Evolutionary conservation across 1,140 invertebrate species (phyloP).

Genomic region (Plodia interpunctella): DNA sequence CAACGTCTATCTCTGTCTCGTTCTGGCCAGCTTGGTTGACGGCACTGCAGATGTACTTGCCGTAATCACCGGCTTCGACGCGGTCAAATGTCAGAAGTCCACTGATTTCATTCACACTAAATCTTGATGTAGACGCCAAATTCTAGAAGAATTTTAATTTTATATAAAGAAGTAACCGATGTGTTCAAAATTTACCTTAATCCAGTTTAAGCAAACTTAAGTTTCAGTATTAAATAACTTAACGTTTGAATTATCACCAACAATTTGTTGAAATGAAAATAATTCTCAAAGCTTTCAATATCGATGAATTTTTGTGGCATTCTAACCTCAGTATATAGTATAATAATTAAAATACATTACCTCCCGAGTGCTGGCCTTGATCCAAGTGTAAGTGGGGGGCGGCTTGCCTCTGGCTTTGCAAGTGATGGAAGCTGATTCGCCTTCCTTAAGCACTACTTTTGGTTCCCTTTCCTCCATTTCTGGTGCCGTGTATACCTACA

Average conservation of each 20-base stretch:
- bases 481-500: slow-evolving; percentile 87
- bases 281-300: no score
- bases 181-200: not conserved
- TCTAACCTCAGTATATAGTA: no score
- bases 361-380: slow-evolving; percentile 81
- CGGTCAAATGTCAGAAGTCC: slow-evolving; percentile 85
- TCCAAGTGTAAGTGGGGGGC: slow-evolving; percentile 88
- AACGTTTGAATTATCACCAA: no score
- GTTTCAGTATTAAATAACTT: no score
- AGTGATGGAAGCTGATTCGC: slow-evolving; percentile 83
- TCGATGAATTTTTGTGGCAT: no score
- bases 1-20: slow-evolving; percentile 80
- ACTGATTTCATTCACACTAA: slow-evolving; percentile 83
- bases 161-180: no score
- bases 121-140: slow-evolving; percentile 83
- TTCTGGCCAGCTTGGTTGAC: slow-evolving; percentile 87
- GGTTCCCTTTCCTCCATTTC: slow-evolving; percentile 80
- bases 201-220: not conserved
- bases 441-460: slow-evolving; percentile 85
- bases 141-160: slow-evolving; percentile 62
- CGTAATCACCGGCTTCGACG: slow-evolving; percentile 87
- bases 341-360: slow-evolving; percentile 38
- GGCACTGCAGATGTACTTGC: slow-evolving; percentile 89
- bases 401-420: slow-evolving; percentile 91
- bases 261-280: no score